phyloP scores from a whole-genome alignment of 2,113 vertebrate species.

The Lipotes vexillifer region DNA sequence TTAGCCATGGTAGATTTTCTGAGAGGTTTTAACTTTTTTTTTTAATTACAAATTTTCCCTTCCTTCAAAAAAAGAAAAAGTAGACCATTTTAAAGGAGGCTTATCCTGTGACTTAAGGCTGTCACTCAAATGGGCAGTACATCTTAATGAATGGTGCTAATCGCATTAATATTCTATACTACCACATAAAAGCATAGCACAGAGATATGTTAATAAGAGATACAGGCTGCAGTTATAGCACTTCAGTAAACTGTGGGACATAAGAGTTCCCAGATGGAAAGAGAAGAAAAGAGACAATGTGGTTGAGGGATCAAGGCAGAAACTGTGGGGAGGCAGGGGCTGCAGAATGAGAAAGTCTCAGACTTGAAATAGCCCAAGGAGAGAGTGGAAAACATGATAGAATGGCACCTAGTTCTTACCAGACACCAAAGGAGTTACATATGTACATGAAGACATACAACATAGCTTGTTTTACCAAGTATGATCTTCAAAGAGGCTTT shows the following conservation, averaged over 20 bases:
- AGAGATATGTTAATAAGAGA: slow-evolving; percentile 29
- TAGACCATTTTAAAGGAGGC: neutral
- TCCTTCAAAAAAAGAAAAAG: neutral
- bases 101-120: slow-evolving; percentile 32
- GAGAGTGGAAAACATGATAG: neutral
- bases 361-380: neutral
- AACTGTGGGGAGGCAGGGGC: neutral
- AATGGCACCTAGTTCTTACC: neutral
- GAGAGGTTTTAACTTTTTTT: neutral
- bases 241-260: neutral
- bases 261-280: neutral
- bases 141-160: neutral
- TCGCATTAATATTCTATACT: neutral
- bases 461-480: neutral
- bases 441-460: neutral
- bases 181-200: neutral
- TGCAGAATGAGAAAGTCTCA: neutral
- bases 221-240: neutral
- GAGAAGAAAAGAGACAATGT: neutral
- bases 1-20: neutral
- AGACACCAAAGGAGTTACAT: neutral
- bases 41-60: neutral
- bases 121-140: neutral
- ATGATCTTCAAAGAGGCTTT: neutral
- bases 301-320: neutral